These are phyloP conservation scores for Fringilla coelebs DNA, from an alignment of 2,797 vertebrate genomes.

Conservation along the genomic window DNA sequence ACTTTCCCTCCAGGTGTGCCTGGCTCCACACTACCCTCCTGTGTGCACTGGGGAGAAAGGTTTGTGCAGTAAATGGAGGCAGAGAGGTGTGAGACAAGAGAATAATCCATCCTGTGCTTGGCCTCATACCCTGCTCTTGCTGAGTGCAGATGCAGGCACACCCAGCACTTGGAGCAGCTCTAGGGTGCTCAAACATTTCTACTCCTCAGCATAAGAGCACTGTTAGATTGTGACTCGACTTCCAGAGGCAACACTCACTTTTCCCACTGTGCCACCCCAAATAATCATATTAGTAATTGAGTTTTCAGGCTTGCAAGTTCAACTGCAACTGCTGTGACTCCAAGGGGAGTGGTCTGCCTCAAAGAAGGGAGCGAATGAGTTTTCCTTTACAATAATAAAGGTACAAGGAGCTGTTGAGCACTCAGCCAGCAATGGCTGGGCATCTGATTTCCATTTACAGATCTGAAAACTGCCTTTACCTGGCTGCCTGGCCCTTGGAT, in stretches of 20 bases:
- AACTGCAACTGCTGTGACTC: not conserved
- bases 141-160: not conserved
- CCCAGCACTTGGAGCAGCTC: not conserved
- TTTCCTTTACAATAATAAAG: not conserved
- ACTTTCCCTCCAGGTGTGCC: not conserved
- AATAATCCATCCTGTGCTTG: not conserved
- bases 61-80: not conserved
- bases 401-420: not conserved
- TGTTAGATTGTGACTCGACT: fast-evolving
- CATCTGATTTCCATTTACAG: not conserved
- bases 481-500: not conserved
- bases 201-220: fast-evolving
- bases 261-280: not conserved
- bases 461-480: not conserved
- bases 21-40: not conserved
- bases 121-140: not conserved
- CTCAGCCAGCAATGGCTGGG: not conserved
- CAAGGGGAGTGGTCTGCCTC: not conserved
- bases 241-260: not conserved
- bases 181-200: not conserved
- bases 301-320: not conserved
- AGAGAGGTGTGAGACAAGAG: not conserved
- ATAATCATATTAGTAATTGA: not conserved
- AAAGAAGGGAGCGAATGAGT: not conserved
- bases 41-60: not conserved